Evolutionary conservation across 2,888 invertebrate genomes (phyloP), one percentile per base, ranked within the genome.

Genomic region (Bellardia pandia): DNA sequence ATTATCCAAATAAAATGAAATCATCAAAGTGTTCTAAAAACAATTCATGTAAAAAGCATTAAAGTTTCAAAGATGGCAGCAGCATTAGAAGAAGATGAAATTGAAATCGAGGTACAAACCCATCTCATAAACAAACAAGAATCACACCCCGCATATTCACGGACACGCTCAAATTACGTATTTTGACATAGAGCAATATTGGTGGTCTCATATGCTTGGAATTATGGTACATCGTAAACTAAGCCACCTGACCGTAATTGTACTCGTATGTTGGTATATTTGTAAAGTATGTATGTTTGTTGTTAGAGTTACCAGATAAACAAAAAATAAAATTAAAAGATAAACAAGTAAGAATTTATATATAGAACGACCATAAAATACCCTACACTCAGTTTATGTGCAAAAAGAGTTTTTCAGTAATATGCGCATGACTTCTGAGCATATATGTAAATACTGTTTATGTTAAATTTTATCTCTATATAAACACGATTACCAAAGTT

Each of bases 171-270:
- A 58, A 58, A 2, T 4, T 58, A 45, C 6, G 30, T 74, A 45
- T 2, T 42, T 58, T 74, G 58, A 74, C 74, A 60, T 7, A 11
- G 74, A 69, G 48, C 14, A 48, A 48, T 48, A 33, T 33, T 69
- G n/a, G 40, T 14, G 68, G 68, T 69, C 9, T 69, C 48, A 48
- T 48, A 33, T 69, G 5, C 48, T 51, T 30, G 13, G 53, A 74
- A 30, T 30, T 72, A 42, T 14, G 14, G 23, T n/a, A 56, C 74
- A 45, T 58, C 74, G 71, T 79, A 71, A 60, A 37, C 45, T n/a
- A 45, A 62, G 71, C 48, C 79, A 62, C 71, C 71, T 79, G 71
- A 71, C 71, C 79, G 23, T 72, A 77, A 77, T 77, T 77, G 66
- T 68, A 45, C 45, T 37, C 37, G 71, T 13, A 45, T 45, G 45